Base-by-base conservation (phyloP, 2,888 invertebrate genomes). In the Thera britannica region DNA sequence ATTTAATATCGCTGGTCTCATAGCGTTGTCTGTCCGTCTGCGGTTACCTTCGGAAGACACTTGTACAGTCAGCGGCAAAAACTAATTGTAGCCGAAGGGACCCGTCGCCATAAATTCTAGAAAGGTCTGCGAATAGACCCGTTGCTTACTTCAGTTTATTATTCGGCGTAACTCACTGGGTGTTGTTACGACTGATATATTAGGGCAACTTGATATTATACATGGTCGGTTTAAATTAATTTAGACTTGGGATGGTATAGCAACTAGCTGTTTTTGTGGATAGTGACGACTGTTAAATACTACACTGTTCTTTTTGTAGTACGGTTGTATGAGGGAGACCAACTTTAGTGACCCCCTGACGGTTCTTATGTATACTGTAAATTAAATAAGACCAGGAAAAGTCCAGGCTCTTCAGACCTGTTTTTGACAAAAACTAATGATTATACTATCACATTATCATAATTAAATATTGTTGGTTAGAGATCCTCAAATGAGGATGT, bases 41-140 rank as follows among this genome's bases (percentile, higher is more conserved):
- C 76, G 82, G 81, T 77, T 63, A 66, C 55, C 72, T 67, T 70
- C 73, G 66, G 79, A 82, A 84, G 84, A 84, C 74, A 77, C 71
- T 75, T 73, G 72, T 72, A 76, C 79, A 79, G 80, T 81, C 77
- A 80, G 83, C 83, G 75, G 80, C 90, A 90, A 91, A 91, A 92
- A 92, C 92, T 91, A 90, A 90, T 90, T 88, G 77, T 77, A 83
- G 76, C 79, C 77, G 72, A 83, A 80, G 84, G 84, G 79, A 77
- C 79, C 78, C 75, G 73, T 75, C 71, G 79, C 83, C 80, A 89
- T 91, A 90, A 91, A 90, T 89, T 85, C 61, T 51, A 54, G 62
- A 71, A 74, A 73, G 77, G 75, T 70, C 69, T 62, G 67, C 57
- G 73, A 70, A 72, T 71, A 74, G 73, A 75, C 70, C 77, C 72